A percentile compares a stretch with the other conserved stretches of the same genome.
Evolutionary conservation across 1,140 invertebrate species (phyloP).

Genomic region (Drosophila setifemur): DNA sequence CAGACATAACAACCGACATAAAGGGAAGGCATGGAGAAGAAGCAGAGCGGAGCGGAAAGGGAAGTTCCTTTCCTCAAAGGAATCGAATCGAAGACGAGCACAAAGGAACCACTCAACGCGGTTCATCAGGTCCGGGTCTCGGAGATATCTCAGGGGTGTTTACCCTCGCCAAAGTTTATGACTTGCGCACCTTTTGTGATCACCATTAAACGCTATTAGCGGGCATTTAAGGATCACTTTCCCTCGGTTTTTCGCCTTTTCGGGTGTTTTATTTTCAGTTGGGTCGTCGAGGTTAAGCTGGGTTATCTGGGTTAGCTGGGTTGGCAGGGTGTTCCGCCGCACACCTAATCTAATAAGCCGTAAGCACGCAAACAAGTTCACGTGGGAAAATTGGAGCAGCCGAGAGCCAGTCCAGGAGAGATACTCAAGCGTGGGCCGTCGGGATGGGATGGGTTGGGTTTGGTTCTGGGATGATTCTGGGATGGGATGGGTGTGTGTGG

Average conservation of each 20-base stretch:
- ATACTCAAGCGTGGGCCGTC: conserved; percentile 40
- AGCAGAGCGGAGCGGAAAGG: conserved; percentile 26
- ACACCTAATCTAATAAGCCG: conserved; percentile 73
- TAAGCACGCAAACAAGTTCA: conserved; percentile 76
- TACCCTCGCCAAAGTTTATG: conserved; percentile 68
- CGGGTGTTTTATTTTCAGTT: conserved; percentile 31
- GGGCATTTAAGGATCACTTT: conserved; percentile 71
- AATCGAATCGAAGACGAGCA: conserved; percentile 45
- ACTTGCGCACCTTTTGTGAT: conserved; percentile 74
- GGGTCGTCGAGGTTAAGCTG: conserved; percentile 39
- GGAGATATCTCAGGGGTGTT: conserved; percentile 46
- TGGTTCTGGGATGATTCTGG: too few relatives aligned
- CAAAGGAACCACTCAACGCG: conserved; percentile 59
- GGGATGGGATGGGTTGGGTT: too few relatives aligned
- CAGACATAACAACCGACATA: not conserved
- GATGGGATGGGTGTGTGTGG: conserved; percentile 75
- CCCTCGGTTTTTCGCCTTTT: conserved; percentile 10
- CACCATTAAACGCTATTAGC: conserved; percentile 78
- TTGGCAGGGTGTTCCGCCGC: conserved; percentile 52
- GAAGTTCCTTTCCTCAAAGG: conserved; percentile 9
- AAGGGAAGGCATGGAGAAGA: not conserved
- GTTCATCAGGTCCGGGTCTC: conserved; percentile 19
- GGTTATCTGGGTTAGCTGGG: not conserved
- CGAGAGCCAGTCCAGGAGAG: conserved; percentile 10
- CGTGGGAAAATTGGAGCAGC: conserved; percentile 76